Percentiles rank a stretch among this genome's conserved stretches.
phyloP scores from a whole-genome alignment of 2,113 vertebrate genomes.

The Callionymus lyra region DNA sequence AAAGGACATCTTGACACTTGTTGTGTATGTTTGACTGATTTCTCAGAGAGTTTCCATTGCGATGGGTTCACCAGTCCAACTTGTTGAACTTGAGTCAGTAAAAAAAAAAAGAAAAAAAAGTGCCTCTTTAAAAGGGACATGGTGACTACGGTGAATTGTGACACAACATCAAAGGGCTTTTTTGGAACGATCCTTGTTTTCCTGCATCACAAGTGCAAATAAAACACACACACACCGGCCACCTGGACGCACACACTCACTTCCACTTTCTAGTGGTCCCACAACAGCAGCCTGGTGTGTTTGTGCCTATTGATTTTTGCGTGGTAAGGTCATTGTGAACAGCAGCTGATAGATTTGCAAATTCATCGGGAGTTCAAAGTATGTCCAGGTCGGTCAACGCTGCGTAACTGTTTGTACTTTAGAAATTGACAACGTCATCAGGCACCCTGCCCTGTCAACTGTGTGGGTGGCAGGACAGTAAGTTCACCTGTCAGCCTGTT shows the following conservation, averaged over 20 bases:
- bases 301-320: slow-evolving; percentile 63
- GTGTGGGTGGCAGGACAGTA: slow-evolving; percentile 30
- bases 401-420: slow-evolving; percentile 44
- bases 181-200: slow-evolving; percentile 18
- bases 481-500: slow-evolving; percentile 19
- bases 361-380: slow-evolving; percentile 58
- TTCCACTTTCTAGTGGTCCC: slow-evolving; percentile 14
- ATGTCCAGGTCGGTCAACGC: slow-evolving; percentile 37
- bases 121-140: slow-evolving; percentile 11
- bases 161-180: slow-evolving; percentile 24
- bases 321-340: slow-evolving; percentile 54
- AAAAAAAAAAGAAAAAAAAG: no score
- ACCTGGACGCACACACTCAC: slow-evolving; percentile 6
- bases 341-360: slow-evolving; percentile 51
- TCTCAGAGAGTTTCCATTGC: slow-evolving; percentile 38
- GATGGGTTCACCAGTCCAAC: slow-evolving; percentile 36
- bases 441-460: slow-evolving; percentile 41
- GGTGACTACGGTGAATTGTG: neutral
- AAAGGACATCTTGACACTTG: slow-evolving; percentile 42
- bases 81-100: slow-evolving; percentile 36
- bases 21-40: slow-evolving; percentile 19
- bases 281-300: slow-evolving; percentile 22
- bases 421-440: slow-evolving; percentile 41
- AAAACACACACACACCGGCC: slow-evolving; percentile 6
- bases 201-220: slow-evolving; percentile 23